Conservation (phyloP, 2,113 vertebrate species). For the Nibea coibor region DNA sequence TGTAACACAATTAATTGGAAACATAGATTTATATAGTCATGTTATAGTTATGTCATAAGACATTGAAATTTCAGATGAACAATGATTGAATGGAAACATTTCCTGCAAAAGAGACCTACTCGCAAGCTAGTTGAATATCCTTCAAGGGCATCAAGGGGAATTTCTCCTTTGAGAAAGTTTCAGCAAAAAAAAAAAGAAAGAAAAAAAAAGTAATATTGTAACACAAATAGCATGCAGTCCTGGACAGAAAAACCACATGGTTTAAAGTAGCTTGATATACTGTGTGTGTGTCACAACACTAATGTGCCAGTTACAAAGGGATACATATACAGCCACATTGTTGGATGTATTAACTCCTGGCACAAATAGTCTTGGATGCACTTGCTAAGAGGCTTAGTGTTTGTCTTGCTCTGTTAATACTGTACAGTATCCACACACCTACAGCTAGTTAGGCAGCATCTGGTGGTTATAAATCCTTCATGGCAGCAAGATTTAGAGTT, state of each 20-base stretch:
- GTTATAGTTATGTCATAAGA: not conserved
- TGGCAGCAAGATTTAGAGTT: constrained; percentile 47
- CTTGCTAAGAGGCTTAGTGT: not conserved
- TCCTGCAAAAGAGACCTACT: no score
- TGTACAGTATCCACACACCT: constrained; percentile 10
- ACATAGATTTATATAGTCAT: no score
- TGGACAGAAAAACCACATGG: not conserved
- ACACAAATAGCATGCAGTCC: not conserved
- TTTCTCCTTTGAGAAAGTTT: not conserved
- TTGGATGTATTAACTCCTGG: not conserved
- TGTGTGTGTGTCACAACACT: not conserved
- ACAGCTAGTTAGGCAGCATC: constrained; percentile 30
- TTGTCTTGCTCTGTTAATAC: not conserved
- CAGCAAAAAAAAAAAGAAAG: no score
- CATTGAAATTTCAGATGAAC: not conserved
- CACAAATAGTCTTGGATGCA: not conserved
- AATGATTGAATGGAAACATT: not conserved
- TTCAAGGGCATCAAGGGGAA: not conserved
- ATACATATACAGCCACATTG: not conserved
- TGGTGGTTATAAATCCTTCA: constrained; percentile 50
- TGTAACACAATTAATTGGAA: not conserved
- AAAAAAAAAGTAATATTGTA: no score
- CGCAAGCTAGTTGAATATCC: not conserved
- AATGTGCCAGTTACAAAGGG: no score
- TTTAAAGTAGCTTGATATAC: not conserved